Evolutionary conservation across 2,888 invertebrate genomes (phyloP).

Genomic region (Drosophila rubida): DNA sequence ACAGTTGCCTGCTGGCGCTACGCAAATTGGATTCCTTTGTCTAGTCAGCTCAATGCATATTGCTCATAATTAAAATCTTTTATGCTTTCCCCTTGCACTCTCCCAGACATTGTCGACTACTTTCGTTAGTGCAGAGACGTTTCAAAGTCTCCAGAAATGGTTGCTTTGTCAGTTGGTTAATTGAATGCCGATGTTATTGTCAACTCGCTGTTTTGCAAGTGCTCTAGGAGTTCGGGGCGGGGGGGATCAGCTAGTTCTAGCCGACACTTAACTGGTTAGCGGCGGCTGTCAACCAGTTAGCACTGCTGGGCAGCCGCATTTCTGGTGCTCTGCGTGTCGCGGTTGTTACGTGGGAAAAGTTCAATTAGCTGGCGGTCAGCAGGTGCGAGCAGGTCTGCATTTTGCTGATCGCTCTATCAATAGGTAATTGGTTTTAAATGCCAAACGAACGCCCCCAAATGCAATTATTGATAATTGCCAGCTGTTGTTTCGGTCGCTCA

Average conservation of each 20-base stretch:
- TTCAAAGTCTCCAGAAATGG: too few relatives aligned
- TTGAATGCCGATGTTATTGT: too few relatives aligned
- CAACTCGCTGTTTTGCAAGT: too few relatives aligned
- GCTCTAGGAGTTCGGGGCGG: too few relatives aligned
- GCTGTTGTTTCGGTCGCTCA: conserved; percentile 26
- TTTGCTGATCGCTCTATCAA: conserved; percentile 42
- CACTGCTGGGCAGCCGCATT: background rate
- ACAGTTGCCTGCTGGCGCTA: background rate
- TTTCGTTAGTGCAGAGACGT: too few relatives aligned
- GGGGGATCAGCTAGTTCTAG: too few relatives aligned
- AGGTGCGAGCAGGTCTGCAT: conserved; percentile 27
- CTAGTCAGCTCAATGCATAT: too few relatives aligned
- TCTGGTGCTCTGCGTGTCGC: background rate
- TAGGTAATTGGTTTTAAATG: conserved; percentile 65
- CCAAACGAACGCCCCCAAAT: conserved; percentile 37
- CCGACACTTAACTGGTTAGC: conserved; percentile 1
- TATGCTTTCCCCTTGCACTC: too few relatives aligned
- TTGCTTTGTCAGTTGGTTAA: too few relatives aligned
- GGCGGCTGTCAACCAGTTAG: conserved; percentile 12
- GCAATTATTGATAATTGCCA: conserved; percentile 62
- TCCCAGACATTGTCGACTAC: too few relatives aligned
- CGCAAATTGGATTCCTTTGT: background rate
- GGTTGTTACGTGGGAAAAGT: conserved; percentile 13
- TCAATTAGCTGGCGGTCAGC: conserved; percentile 39
- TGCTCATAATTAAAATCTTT: too few relatives aligned